These are phyloP conservation scores for Conops quadrifasciatus DNA, from an alignment of 2,888 invertebrate species.

Conservation along the genomic window DNA sequence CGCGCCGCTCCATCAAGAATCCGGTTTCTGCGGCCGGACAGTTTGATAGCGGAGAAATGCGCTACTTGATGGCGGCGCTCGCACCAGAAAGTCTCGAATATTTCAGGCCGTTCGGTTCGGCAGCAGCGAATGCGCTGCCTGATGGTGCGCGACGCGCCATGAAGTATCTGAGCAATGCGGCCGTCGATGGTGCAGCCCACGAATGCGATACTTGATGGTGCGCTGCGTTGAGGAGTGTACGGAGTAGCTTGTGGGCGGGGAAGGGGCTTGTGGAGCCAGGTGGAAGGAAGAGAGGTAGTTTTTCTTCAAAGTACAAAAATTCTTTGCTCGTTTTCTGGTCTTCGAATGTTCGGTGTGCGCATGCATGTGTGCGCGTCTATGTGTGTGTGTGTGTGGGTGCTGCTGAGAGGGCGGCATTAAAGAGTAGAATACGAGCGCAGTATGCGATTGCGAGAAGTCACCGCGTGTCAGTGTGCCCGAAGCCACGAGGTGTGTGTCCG, in stretches of 20 bases:
- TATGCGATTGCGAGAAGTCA: too few relatives aligned
- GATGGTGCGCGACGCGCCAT: constrained; percentile 51
- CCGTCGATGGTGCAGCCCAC: constrained; percentile 32
- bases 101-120: constrained; percentile 41
- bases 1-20: constrained; percentile 58
- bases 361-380: constrained; percentile 1
- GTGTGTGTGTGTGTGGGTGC: constrained; percentile 2
- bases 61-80: constrained; percentile 59
- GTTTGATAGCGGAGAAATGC: constrained; percentile 45
- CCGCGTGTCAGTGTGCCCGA: too few relatives aligned
- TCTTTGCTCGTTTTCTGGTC: constrained; percentile 30
- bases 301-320: constrained; percentile 37
- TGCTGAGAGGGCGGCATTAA: too few relatives aligned
- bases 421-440: too few relatives aligned
- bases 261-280: constrained; percentile 45
- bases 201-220: constrained; percentile 53
- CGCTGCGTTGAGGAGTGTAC: constrained; percentile 29
- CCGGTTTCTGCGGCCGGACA: constrained; percentile 44
- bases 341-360: neutral
- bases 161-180: constrained; percentile 49
- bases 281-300: constrained; percentile 48
- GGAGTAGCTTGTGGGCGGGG: constrained; percentile 26
- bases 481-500: neutral
- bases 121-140: constrained; percentile 46
- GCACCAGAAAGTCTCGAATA: constrained; percentile 58